Evolutionary conservation across 23 tunicate genomes (phyloP), one percentile per base, ranked within the genome.

Genomic region (Styela clava): DNA sequence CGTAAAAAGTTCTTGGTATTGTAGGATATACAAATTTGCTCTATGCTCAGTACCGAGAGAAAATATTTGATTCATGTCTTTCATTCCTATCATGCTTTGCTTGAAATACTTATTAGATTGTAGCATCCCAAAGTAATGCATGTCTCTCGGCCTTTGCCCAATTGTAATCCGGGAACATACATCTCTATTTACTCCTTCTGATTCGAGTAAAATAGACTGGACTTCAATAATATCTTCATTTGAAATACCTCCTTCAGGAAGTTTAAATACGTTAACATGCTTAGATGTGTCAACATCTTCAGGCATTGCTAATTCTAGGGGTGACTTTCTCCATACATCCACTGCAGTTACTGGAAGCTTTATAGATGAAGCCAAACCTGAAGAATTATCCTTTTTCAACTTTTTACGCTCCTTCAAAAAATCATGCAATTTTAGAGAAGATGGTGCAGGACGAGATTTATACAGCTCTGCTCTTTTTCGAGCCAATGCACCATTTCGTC

Each of bases 1-100:
- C 24, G 98, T 82, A 81, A 93, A 93, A 69, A 93, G 68, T 69
- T 93, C 98, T 63, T 93, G 98, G 70, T 85, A 93, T 64, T 93
- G 98, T 7, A 87, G 62, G 27, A 93, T 87, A 69, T 93, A 93
- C 52, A 87, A 44, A 74, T 87, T 88, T 12, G 98, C 98, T 35
- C 86, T 68, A 35, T 85, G 84, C 37, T 87, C 89, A 2, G 92
- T 87, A 0, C 98, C 98, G n/a, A 93, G 89, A 3, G 79, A 62
- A 64, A 93, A 93, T 31, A 91, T 93, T 76, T 76, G 81, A 44
- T 76, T 52, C 65, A 56, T 76, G 31, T 52, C 27, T 27, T 76
- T 36, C 23, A 29, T 21, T 9, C 52, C 81, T 18, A 44, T 36
- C 64, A 25, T 68, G 24, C 69, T 34, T 23, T 35, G 85, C 79